Conservation (phyloP, 1,140 invertebrate genomes). For the Caenorhabditis tropicalis region DNA sequence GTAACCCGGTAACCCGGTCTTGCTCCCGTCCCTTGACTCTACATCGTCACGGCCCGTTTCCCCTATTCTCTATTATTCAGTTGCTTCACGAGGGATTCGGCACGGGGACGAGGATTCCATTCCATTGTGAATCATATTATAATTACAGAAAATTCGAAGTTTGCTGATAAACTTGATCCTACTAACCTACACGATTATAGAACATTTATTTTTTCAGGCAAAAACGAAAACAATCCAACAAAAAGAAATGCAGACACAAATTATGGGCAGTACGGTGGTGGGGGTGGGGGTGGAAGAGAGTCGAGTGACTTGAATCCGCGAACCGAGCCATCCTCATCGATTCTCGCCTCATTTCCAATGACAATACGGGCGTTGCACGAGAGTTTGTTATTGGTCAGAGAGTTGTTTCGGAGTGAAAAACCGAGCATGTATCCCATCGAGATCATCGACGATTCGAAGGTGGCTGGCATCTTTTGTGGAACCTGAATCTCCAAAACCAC, state of each 20-base stretch:
- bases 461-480: neutral
- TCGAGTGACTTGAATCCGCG: neutral
- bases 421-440: slow-evolving; percentile 6
- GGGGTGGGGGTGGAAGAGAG: neutral
- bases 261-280: neutral
- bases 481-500: neutral
- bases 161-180: too few relatives aligned
- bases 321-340: neutral
- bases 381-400: neutral
- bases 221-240: neutral
- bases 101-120: too few relatives aligned
- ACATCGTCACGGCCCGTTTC: too few relatives aligned
- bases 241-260: neutral
- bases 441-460: neutral
- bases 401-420: neutral
- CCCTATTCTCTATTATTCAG: too few relatives aligned
- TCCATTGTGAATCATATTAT: too few relatives aligned
- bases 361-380: neutral
- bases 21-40: too few relatives aligned
- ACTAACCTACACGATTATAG: too few relatives aligned
- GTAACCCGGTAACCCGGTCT: too few relatives aligned
- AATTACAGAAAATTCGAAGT: too few relatives aligned
- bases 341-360: neutral
- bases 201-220: too few relatives aligned
- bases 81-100: too few relatives aligned